A percentile compares a stretch with the other conserved stretches of the same genome.
Conservation (phyloP, 2,888 invertebrate genomes). For the Campoplex capitator region DNA sequence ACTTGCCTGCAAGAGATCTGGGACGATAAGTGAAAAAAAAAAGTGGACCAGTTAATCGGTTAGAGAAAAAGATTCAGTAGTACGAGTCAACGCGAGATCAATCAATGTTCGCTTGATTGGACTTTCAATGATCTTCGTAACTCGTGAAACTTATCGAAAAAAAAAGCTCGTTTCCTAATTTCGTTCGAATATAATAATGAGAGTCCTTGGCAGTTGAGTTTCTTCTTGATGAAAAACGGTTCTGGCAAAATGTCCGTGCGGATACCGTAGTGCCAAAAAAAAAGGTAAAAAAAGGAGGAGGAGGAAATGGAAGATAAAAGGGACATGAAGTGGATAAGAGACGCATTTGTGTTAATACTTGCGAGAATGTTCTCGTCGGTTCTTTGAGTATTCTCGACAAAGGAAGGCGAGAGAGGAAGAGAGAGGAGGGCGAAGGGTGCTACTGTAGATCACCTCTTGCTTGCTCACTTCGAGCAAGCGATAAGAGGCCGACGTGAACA, state of each 20-base stretch:
- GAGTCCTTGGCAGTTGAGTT: background rate
- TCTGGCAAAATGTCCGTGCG: background rate
- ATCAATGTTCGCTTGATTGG: too few species aligned
- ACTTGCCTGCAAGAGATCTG: too few species aligned
- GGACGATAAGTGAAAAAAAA: too few species aligned
- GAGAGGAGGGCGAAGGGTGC: background rate
- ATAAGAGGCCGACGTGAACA: slow-evolving; percentile 55
- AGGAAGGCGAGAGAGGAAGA: background rate
- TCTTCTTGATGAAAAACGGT: background rate
- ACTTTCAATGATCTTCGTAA: background rate
- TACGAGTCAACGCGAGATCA: slow-evolving; percentile 5
- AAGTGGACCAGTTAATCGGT: too few species aligned
- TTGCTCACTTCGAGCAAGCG: slow-evolving; percentile 59
- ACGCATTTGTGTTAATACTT: slow-evolving; percentile 8
- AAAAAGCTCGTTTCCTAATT: background rate
- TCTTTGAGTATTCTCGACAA: slow-evolving; percentile 10
- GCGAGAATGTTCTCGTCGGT: background rate
- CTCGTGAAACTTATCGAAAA: background rate
- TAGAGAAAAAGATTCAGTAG: slow-evolving; percentile 21
- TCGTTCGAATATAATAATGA: background rate
- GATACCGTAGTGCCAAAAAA: background rate
- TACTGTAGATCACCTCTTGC: slow-evolving; percentile 10
- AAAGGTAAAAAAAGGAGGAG: background rate
- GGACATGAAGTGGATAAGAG: slow-evolving; percentile 4
- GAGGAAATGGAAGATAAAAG: background rate